Evolutionary conservation across 2,888 invertebrate genomes (phyloP).

Genomic region (Smittia aterrima): DNA sequence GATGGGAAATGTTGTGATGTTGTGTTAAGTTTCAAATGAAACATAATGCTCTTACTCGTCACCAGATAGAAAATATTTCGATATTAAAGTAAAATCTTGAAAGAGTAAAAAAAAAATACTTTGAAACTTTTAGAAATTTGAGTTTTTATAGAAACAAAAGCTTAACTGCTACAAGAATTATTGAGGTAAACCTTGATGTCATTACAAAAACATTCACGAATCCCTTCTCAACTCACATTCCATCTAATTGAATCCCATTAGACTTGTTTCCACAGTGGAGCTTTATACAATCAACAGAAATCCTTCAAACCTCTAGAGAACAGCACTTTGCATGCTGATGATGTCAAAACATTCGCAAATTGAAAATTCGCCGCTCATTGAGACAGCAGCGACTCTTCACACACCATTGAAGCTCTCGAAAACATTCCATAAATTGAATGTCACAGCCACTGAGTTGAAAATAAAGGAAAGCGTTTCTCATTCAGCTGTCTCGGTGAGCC

Average conservation of each 20-base stretch:
- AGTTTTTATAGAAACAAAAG: too few relatives aligned
- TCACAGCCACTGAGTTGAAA: conserved; percentile 1
- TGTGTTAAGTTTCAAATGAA: too few relatives aligned
- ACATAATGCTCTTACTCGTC: too few relatives aligned
- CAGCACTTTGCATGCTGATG: too few relatives aligned
- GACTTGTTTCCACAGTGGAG: not conserved
- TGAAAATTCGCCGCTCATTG: not conserved
- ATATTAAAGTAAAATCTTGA: too few relatives aligned
- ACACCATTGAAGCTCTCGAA: conserved; percentile 4
- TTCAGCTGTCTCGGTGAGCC: not conserved
- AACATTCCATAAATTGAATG: conserved; percentile 11
- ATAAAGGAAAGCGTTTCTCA: not conserved
- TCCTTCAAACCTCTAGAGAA: not conserved
- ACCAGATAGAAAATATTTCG: too few relatives aligned
- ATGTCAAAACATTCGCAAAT: not conserved
- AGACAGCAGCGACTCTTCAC: not conserved
- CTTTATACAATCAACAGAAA: not conserved
- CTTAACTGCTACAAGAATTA: too few relatives aligned
- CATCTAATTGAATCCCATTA: not conserved
- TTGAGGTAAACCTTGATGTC: too few relatives aligned
- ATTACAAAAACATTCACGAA: not conserved
- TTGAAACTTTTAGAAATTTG: too few relatives aligned
- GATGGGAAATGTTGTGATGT: too few relatives aligned
- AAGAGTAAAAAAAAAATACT: too few relatives aligned
- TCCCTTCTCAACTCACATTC: not conserved